Evolutionary conservation across 2,888 invertebrate species (phyloP).

Genomic region (Lepas anatifera): DNA sequence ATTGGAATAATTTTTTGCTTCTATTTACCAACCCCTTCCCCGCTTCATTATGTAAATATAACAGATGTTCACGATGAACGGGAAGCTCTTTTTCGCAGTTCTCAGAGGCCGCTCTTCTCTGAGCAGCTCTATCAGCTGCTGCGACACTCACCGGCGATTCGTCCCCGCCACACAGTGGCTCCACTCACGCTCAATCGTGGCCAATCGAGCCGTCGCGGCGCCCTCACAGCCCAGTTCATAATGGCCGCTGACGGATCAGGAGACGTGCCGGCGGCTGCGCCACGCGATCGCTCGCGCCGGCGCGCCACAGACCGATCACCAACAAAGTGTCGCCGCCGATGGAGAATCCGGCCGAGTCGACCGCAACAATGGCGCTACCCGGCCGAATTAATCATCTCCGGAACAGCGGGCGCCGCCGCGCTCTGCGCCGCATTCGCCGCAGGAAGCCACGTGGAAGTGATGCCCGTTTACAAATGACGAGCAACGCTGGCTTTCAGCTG

Average conservation of each 20-base stretch:
- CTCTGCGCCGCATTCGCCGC: background rate
- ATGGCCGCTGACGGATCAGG: background rate
- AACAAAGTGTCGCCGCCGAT: background rate
- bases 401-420: background rate
- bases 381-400: slow-evolving; percentile 6
- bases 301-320: background rate
- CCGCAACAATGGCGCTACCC: background rate
- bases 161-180: too few relatives aligned
- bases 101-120: too few relatives aligned
- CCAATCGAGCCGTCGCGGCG: background rate
- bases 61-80: too few relatives aligned
- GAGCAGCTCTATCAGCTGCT: too few relatives aligned
- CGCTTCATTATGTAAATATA: too few relatives aligned
- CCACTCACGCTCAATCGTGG: background rate
- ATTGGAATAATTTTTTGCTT: too few relatives aligned
- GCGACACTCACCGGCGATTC: too few relatives aligned
- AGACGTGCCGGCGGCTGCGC: background rate
- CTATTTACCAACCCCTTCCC: too few relatives aligned
- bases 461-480: slow-evolving; percentile 9
- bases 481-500: background rate
- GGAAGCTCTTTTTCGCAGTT: too few relatives aligned
- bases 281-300: background rate
- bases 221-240: slow-evolving; percentile 5
- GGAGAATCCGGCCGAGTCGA: background rate
- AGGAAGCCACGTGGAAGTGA: slow-evolving; percentile 4